Conservation (phyloP, 2,797 vertebrate species). For the Enteromius mattozi region DNA sequence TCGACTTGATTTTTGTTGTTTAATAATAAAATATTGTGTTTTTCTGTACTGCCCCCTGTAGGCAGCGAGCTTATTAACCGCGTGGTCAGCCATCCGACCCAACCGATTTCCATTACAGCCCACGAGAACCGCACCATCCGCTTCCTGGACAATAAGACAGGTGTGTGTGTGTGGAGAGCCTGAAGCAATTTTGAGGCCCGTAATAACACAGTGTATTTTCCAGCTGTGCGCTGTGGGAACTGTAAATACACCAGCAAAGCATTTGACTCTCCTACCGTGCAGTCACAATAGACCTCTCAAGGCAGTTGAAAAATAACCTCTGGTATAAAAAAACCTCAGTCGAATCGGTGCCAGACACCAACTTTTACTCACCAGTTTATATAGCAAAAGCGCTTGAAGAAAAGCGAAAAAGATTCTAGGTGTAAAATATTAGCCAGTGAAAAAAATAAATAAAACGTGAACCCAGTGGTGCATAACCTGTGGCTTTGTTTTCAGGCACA, state of each 20-base stretch:
- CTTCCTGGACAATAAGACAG: slow-evolving; percentile 90
- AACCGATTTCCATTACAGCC: slow-evolving; percentile 87
- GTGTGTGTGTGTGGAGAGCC: slow-evolving; percentile 65
- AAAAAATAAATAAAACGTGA: background rate
- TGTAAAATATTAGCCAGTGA: background rate
- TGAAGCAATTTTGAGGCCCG: slow-evolving; percentile 1
- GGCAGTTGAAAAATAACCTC: background rate
- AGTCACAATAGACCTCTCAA: background rate
- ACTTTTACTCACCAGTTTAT: slow-evolving; percentile 6
- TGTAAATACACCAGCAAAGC: slow-evolving; percentile 33
- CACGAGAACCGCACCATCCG: slow-evolving; percentile 91
- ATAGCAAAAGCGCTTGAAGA: background rate
- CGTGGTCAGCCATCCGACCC: slow-evolving; percentile 87
- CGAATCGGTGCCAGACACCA: background rate
- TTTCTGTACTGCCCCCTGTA: slow-evolving; percentile 61
- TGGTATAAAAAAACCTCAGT: background rate
- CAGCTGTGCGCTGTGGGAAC: slow-evolving; percentile 16
- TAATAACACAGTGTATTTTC: slow-evolving; percentile 29
- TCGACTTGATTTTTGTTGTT: background rate
- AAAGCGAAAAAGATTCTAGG: background rate
- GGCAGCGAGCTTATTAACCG: slow-evolving; percentile 88
- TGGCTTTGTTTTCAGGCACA: background rate
- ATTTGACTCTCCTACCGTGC: background rate
- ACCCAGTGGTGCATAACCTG: background rate
- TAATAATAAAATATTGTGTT: background rate